phyloP scores from a whole-genome alignment of 2,888 invertebrate genomes.

The Mechanitis mazaeus region DNA sequence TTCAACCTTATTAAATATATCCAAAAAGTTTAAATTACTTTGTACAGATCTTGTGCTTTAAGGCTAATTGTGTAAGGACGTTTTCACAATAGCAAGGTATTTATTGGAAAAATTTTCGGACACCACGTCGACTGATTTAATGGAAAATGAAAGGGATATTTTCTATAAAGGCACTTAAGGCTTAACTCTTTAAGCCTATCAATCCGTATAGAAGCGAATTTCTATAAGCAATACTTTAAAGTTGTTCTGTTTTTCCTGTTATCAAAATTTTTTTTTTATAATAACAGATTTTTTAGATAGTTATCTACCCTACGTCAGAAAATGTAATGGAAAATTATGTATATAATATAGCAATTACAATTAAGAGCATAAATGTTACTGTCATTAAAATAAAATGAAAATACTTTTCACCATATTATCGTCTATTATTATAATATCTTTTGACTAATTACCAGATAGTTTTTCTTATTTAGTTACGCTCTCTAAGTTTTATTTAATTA shows the following conservation, averaged over 20 bases:
- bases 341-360: background rate
- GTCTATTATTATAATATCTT: background rate
- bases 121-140: slow-evolving; percentile 16
- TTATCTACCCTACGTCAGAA: too few species aligned
- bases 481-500: slow-evolving; percentile 3
- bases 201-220: background rate
- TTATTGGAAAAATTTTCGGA: slow-evolving; percentile 27
- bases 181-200: slow-evolving; percentile 1
- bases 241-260: background rate
- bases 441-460: background rate
- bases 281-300: too few species aligned
- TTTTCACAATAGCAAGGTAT: slow-evolving; percentile 25
- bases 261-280: too few species aligned
- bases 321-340: too few species aligned
- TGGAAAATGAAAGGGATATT: slow-evolving; percentile 21
- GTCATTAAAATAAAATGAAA: background rate
- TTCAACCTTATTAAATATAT: background rate
- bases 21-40: slow-evolving; percentile 8
- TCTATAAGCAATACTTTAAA: background rate
- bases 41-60: slow-evolving; percentile 7
- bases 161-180: slow-evolving; percentile 11
- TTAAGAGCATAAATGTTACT: background rate
- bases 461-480: background rate
- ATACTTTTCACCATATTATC: background rate
- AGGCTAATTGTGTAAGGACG: slow-evolving; percentile 4